Percentiles rank a stretch among this genome's conserved stretches.
These are phyloP conservation scores for Thunnus albacares DNA, from an alignment of 2,797 vertebrate species.

Conservation along the genomic window DNA sequence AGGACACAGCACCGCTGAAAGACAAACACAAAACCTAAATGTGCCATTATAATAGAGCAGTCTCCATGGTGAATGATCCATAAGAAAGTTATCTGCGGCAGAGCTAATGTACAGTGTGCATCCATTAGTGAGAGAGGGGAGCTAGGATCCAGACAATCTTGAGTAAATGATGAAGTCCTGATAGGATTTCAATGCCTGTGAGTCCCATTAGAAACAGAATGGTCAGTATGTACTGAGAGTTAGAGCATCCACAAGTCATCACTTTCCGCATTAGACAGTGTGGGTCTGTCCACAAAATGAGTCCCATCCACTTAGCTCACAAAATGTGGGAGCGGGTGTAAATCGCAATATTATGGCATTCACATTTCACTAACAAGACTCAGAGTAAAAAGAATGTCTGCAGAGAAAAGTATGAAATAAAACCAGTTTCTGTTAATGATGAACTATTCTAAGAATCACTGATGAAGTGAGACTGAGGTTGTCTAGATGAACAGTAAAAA, in stretches of 20 bases:
- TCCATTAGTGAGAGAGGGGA: conserved; percentile 79
- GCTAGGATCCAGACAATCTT: conserved; percentile 72
- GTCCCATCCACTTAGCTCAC: conserved; percentile 75
- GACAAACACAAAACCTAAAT: conserved; percentile 41
- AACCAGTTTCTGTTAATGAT: conserved; percentile 52
- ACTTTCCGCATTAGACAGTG: conserved; percentile 79
- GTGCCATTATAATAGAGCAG: conserved; percentile 59
- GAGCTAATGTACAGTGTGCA: conserved; percentile 77
- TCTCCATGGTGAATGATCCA: conserved; percentile 65
- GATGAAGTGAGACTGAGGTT: conserved; percentile 57
- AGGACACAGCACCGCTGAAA: conserved; percentile 15
- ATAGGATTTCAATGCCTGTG: conserved; percentile 81
- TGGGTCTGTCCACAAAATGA: conserved; percentile 74
- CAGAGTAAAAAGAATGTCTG: conserved; percentile 21
- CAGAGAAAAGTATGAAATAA: conserved; percentile 39
- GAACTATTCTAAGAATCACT: conserved; percentile 59
- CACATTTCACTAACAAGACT: conserved; percentile 50
- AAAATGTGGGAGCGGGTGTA: conserved; percentile 65
- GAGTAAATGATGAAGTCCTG: conserved; percentile 81
- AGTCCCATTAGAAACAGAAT: conserved; percentile 82
- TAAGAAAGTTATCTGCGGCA: conserved; percentile 74
- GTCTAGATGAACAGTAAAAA: conserved; percentile 71
- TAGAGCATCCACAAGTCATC: conserved; percentile 81
- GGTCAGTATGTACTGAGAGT: conserved; percentile 71
- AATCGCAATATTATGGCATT: conserved; percentile 60